Percentiles rank a stretch among this genome's conserved stretches.
These are phyloP conservation scores for Manis pentadactyla DNA, from an alignment of 2,797 vertebrate genomes.

Conservation along the genomic window DNA sequence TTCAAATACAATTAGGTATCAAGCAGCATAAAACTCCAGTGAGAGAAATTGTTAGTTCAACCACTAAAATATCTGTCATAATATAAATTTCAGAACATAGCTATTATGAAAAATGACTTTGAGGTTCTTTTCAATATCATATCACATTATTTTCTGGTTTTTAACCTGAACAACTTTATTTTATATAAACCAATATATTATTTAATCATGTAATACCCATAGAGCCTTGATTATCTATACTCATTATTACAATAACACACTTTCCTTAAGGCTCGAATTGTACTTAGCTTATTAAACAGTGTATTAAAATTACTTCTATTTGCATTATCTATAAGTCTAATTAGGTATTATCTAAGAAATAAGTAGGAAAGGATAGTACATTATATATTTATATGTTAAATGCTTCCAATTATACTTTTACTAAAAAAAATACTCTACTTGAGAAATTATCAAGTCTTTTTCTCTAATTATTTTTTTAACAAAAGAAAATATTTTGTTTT, in stretches of 20 bases:
- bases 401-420: neutral
- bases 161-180: neutral
- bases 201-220: conserved; percentile 9
- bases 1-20: neutral
- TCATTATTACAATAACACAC: neutral
- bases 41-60: neutral
- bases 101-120: conserved; percentile 18
- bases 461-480: neutral
- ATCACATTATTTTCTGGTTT: neutral
- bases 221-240: neutral
- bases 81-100: neutral
- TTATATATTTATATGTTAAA: neutral
- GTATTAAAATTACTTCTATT: neutral
- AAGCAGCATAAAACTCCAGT: neutral
- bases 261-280: neutral
- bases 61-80: neutral
- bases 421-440: neutral
- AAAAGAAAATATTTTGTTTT: too few species aligned
- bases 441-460: neutral
- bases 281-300: conserved; percentile 23
- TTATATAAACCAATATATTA: neutral
- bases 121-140: neutral
- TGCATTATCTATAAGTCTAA: neutral
- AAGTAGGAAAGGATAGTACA: neutral
- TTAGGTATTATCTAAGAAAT: neutral